These are phyloP conservation scores for Latrodectus elegans DNA, from an alignment of 2,888 invertebrate genomes.

Conservation along the genomic window DNA sequence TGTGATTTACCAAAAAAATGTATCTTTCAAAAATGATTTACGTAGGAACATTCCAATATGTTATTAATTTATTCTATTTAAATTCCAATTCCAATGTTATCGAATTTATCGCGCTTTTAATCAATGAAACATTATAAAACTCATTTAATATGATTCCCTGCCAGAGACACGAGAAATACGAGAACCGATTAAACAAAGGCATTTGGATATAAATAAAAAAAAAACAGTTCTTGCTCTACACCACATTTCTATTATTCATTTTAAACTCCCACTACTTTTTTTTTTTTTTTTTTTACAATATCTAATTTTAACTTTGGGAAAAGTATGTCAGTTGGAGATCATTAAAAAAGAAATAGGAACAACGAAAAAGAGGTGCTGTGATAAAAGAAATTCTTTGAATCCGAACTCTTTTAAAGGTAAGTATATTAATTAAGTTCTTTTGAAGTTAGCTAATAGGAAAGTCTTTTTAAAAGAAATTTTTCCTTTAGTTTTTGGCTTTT, in stretches of 20 bases:
- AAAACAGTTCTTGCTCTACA: too few species aligned
- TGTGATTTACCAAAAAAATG: too few species aligned
- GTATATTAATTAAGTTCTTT: slow-evolving; percentile 61
- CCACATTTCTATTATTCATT: background rate
- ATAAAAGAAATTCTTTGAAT: slow-evolving; percentile 21
- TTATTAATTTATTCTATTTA: too few species aligned
- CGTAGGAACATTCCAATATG: too few species aligned
- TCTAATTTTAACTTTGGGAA: background rate
- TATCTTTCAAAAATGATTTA: too few species aligned
- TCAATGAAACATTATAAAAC: too few species aligned
- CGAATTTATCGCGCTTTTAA: too few species aligned
- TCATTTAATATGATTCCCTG: too few species aligned
- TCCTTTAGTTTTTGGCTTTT: slow-evolving; percentile 6
- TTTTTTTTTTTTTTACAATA: background rate
- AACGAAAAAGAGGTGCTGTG: background rate
- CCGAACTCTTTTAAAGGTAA: slow-evolving; percentile 52
- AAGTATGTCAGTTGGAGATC: background rate
- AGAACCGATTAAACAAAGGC: too few species aligned
- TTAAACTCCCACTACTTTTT: background rate
- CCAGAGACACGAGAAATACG: too few species aligned
- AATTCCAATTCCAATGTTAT: too few species aligned
- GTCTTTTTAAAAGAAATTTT: slow-evolving; percentile 42
- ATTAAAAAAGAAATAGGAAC: slow-evolving; percentile 1
- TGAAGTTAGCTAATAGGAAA: slow-evolving; percentile 55
- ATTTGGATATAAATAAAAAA: too few species aligned